Conservation (phyloP, 1,140 invertebrate genomes). For the Procambarus clarkii region DNA sequence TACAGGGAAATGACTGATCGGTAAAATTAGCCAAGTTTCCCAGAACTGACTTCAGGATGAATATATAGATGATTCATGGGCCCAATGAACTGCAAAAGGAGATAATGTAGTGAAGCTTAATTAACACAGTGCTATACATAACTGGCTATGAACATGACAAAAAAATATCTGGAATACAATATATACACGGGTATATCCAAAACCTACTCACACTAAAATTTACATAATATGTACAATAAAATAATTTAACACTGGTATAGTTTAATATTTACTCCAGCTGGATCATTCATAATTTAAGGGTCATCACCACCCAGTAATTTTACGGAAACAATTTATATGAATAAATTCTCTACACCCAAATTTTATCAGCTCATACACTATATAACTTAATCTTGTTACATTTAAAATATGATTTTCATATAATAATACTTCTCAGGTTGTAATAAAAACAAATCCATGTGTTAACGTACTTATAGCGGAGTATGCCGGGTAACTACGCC, state of each 20-base stretch:
- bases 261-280: neutral
- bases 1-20: neutral
- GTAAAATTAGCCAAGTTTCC: neutral
- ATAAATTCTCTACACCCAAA: neutral
- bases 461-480: neutral
- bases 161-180: slow-evolving; percentile 47
- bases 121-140: slow-evolving; percentile 53
- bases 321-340: neutral
- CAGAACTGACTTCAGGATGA: slow-evolving; percentile 23
- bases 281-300: neutral
- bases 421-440: neutral
- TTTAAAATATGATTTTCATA: neutral
- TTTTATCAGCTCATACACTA: neutral
- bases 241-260: slow-evolving; percentile 13
- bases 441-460: neutral
- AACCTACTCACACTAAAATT: slow-evolving; percentile 52
- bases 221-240: slow-evolving; percentile 46
- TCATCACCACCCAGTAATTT: neutral
- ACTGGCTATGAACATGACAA: slow-evolving; percentile 39
- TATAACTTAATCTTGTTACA: neutral
- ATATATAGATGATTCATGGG: slow-evolving; percentile 29
- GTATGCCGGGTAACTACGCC: neutral
- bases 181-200: slow-evolving; percentile 45
- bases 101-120: slow-evolving; percentile 33
- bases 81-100: neutral